phyloP scores from a whole-genome alignment of 2,113 vertebrate genomes.

The Cyprinus carpio region DNA sequence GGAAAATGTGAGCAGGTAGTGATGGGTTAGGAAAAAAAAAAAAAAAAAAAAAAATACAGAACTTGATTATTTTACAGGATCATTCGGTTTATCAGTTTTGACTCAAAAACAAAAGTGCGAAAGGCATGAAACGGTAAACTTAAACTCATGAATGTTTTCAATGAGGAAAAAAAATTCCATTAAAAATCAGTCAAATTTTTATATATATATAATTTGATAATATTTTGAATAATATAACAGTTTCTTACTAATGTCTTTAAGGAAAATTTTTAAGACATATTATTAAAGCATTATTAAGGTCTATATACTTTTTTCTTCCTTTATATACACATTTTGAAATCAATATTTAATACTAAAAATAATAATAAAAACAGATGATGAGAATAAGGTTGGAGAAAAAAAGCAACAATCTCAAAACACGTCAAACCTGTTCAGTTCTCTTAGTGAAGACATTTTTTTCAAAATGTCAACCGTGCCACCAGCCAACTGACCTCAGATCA shows the following conservation, averaged over 20 bases:
- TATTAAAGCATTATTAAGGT: not conserved
- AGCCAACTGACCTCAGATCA: slow-evolving; percentile 33
- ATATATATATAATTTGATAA: not conserved
- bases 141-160: not conserved
- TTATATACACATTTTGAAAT: not conserved
- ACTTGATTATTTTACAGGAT: not conserved
- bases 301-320: not conserved
- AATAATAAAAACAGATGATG: not conserved
- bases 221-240: not conserved
- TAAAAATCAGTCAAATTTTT: not conserved
- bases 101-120: slow-evolving; percentile 35
- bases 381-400: not conserved
- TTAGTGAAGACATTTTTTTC: slow-evolving; percentile 35
- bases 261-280: not conserved
- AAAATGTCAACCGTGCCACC: slow-evolving; percentile 34
- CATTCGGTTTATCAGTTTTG: slow-evolving; percentile 12
- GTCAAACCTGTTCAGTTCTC: slow-evolving; percentile 26
- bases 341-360: slow-evolving; percentile 6
- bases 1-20: slow-evolving; percentile 38
- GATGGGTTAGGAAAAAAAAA: not conserved
- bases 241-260: not conserved
- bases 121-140: slow-evolving; percentile 3
- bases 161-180: not conserved
- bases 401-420: not conserved
- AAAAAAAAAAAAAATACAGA: slow-evolving; percentile 16